phyloP scores from a whole-genome alignment of 2,797 vertebrate genomes.

The Paguma larvata region DNA sequence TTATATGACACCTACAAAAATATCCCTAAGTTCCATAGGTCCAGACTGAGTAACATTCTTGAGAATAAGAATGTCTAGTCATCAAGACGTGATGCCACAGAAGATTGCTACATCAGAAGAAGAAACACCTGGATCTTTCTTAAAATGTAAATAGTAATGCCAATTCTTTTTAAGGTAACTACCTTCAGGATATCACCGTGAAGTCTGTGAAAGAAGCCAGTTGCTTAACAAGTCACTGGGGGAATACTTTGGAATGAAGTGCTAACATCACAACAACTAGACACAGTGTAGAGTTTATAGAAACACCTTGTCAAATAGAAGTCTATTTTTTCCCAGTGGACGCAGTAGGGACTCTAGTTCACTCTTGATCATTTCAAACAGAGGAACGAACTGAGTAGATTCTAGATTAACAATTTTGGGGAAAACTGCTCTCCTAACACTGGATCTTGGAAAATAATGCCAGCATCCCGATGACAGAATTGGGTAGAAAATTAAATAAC shows the following conservation, averaged over 20 bases:
- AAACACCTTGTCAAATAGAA: conserved; percentile 63
- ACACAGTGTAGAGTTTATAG: conserved; percentile 5
- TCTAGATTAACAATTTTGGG: conserved; percentile 49
- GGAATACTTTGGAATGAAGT: conserved; percentile 61
- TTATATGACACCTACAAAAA: neutral
- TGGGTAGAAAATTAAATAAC: conserved; percentile 81
- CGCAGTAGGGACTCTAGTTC: conserved; percentile 13
- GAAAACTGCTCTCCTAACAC: neutral
- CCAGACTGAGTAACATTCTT: conserved; percentile 13
- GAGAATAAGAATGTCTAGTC: conserved; percentile 39
- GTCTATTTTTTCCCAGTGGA: neutral
- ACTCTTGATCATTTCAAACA: conserved; percentile 28
- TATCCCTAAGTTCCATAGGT: neutral
- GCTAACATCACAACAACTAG: conserved; percentile 49
- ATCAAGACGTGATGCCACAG: conserved; percentile 21
- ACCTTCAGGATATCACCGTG: conserved; percentile 50
- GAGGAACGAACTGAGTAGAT: conserved; percentile 43
- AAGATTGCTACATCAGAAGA: conserved; percentile 26
- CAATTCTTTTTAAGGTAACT: conserved; percentile 36
- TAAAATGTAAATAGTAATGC: conserved; percentile 39
- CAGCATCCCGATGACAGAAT: conserved; percentile 74
- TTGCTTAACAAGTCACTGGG: conserved; percentile 56
- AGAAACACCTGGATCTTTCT: neutral
- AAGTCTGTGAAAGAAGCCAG: conserved; percentile 56
- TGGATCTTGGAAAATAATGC: conserved; percentile 63